Evolutionary conservation across 2,797 vertebrate genomes (phyloP), one percentile per base, ranked within the genome.

Genomic region (Liasis olivaceus): DNA sequence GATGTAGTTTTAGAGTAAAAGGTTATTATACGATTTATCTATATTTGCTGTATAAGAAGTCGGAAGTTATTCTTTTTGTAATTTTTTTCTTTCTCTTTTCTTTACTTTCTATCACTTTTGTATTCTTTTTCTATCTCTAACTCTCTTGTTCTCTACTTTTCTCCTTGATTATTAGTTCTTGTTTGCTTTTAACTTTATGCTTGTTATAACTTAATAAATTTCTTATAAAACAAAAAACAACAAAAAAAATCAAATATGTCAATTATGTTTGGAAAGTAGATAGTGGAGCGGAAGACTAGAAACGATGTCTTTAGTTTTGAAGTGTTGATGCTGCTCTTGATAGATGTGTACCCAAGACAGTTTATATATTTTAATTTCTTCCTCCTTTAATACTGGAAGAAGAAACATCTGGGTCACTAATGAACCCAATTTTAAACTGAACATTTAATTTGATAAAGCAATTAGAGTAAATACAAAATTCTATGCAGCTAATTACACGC

Each of bases 371-470:
- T 63, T 51, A 42, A 77, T 77, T 77, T 77, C 31, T 77, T 0
- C 7, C 36, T 77, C 8, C 36, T 42, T 22, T 77, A 15, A 77
- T 77, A 81, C n/a, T 56, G 47, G 59, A 88, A 88, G 56, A n/a
- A 72, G 60, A 36, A 91, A 77, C 31, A 88, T 88, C 86, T 88
- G 36, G 31, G 56, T 91, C 91, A 91, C 47, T 91, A 62, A 88
- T 81, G 17, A 91, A 60, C 42, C 47, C 26, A 85, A 56, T 84
- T 84, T 63, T 84, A 89, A 92, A 85, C 31, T 56, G 24, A 89
- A 69, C 24, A 89, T 69, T 86, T 86, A 89, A 92, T 89, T 85
- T 89, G 58, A 89, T 59, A 64, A 51, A 72, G 54, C 17, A 86
- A 72, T 89, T 85, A 85, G 31, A 63, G 20, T 24, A 54, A 88